phyloP scores from a whole-genome alignment of 2,113 vertebrate genomes.

The Tragelaphus imberbis region DNA sequence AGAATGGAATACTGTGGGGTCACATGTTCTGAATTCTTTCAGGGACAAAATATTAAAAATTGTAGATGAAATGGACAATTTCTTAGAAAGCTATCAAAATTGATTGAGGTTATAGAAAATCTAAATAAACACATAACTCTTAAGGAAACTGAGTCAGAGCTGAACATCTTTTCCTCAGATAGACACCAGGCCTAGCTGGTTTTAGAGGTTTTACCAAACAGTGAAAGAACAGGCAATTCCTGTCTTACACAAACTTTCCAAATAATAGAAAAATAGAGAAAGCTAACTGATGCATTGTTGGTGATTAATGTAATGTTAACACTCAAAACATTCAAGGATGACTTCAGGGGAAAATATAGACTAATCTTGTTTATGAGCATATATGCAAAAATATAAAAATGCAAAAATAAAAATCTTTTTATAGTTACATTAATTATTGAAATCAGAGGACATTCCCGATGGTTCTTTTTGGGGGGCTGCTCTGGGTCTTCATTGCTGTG shows the following conservation, averaged over 20 bases:
- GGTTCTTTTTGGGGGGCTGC: background rate
- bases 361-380: background rate
- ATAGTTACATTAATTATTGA: background rate
- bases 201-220: background rate
- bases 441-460: background rate
- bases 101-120: background rate
- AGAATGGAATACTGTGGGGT: background rate
- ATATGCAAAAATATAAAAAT: background rate
- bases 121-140: background rate
- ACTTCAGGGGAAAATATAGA: background rate
- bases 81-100: background rate
- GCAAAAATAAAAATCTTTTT: background rate
- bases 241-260: background rate
- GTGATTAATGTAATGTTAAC: background rate
- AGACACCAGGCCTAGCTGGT: background rate
- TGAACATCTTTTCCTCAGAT: background rate
- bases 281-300: background rate
- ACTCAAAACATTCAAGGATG: background rate
- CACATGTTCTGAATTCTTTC: background rate
- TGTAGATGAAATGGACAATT: background rate
- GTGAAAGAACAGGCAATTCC: background rate
- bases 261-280: conserved; percentile 4
- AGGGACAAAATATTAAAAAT: background rate
- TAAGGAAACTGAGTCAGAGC: background rate
- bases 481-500: background rate